Evolutionary conservation across 2,797 vertebrate genomes (phyloP).

Genomic region (Sylvilagus floridanus): DNA sequence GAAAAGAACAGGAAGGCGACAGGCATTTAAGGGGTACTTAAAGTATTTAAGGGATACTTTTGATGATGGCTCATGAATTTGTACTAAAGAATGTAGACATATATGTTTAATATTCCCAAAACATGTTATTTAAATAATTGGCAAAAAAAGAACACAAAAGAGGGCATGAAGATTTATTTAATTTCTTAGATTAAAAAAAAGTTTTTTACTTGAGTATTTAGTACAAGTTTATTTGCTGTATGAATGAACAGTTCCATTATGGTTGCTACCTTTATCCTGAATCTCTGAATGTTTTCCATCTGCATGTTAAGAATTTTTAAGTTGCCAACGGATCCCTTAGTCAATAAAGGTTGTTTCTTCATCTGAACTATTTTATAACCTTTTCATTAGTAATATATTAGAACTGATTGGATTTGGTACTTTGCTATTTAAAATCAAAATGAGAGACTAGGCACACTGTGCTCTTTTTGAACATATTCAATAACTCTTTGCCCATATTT

Average conservation of each 20-base stretch:
- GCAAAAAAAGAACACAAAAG: background rate
- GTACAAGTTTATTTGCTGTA: background rate
- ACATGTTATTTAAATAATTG: conserved; percentile 39
- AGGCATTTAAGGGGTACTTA: background rate
- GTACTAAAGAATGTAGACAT: background rate
- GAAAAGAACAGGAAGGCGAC: too few relatives aligned
- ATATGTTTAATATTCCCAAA: conserved; percentile 4
- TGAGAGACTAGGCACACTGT: background rate
- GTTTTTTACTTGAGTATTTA: conserved; percentile 7
- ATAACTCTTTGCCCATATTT: conserved; percentile 30
- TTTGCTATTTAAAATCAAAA: conserved; percentile 12
- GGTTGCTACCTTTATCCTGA: background rate
- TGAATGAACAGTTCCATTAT: background rate
- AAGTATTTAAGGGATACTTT: background rate
- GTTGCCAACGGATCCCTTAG: background rate
- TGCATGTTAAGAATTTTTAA: background rate
- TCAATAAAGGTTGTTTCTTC: background rate
- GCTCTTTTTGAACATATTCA: conserved; percentile 40
- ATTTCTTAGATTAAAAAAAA: conserved; percentile 10
- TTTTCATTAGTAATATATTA: conserved; percentile 40
- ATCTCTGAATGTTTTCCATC: background rate
- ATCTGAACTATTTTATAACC: conserved; percentile 42
- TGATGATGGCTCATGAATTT: background rate
- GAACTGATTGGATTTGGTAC: background rate
- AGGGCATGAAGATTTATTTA: conserved; percentile 10